Conservation (phyloP, 2,888 invertebrate species). For the Atrina japonica region DNA sequence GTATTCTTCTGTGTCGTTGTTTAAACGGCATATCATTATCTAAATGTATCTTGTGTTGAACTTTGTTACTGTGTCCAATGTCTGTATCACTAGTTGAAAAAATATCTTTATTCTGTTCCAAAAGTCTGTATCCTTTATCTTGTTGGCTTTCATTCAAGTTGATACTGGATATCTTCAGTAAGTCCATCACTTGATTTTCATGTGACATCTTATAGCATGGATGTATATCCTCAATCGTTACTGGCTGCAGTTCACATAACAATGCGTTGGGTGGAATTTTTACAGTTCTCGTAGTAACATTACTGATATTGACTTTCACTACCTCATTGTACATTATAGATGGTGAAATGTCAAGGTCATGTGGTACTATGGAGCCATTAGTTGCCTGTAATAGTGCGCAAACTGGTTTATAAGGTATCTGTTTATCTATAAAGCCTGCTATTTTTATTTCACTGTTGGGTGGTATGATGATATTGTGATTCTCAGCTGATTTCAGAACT, state of each 20-base stretch:
- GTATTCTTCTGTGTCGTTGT: no score
- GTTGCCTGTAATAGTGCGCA: background rate
- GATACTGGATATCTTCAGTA: background rate
- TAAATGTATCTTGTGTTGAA: constrained; percentile 5
- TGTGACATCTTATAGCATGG: no score
- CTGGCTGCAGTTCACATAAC: constrained; percentile 23
- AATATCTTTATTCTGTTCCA: no score
- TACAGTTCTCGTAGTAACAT: constrained; percentile 6
- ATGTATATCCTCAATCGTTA: background rate
- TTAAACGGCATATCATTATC: no score
- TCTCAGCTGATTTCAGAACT: constrained; percentile 15
- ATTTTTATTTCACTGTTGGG: constrained; percentile 2
- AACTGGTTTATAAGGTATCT: background rate
- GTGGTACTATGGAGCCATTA: constrained; percentile 3
- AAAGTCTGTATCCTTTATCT: background rate
- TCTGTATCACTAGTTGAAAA: constrained; percentile 10
- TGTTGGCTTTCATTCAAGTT: no score
- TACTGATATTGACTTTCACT: constrained; percentile 1
- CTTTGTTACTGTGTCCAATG: background rate
- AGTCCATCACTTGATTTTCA: no score
- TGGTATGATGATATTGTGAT: constrained; percentile 7
- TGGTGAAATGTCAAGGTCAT: constrained; percentile 18
- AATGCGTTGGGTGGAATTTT: constrained; percentile 18
- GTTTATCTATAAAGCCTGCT: background rate
- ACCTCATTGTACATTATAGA: background rate